Evolutionary conservation across 92 coral and sea anemone species (phyloP).

Genomic region (Phenganax subtilis): DNA sequence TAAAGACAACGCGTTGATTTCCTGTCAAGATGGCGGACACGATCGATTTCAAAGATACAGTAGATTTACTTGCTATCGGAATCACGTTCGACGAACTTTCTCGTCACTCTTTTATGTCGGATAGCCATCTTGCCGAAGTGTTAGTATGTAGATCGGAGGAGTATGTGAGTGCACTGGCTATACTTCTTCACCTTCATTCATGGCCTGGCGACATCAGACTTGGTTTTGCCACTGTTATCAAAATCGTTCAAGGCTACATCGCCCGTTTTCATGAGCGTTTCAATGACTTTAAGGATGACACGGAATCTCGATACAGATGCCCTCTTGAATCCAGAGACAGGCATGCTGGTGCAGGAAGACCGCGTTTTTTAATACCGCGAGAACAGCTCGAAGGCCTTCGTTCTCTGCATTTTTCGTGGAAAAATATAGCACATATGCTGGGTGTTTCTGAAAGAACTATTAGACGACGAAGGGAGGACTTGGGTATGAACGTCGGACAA

Average conservation of each 20-base stretch:
- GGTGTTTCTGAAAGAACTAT: slow-evolving; percentile 44
- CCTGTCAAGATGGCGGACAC: not conserved
- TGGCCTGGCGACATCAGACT: not conserved
- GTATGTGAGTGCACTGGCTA: slow-evolving; percentile 1
- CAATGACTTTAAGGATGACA: not conserved
- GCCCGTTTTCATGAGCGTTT: slow-evolving; percentile 8
- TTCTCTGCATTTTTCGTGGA: slow-evolving; percentile 47
- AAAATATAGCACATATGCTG: slow-evolving; percentile 43
- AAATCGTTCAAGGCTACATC: slow-evolving; percentile 3
- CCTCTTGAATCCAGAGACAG: not conserved
- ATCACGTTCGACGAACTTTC: not conserved
- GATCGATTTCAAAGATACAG: not conserved
- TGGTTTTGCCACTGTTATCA: not conserved
- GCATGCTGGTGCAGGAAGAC: slow-evolving; percentile 43
- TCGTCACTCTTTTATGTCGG: slow-evolving; percentile 3
- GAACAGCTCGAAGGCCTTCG: slow-evolving; percentile 46
- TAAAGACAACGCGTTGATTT: not conserved
- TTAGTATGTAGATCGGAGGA: slow-evolving; percentile 13
- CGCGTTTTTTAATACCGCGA: slow-evolving; percentile 49
- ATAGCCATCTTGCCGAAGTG: not conserved
- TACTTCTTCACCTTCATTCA: not conserved
- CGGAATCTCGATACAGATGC: not conserved
- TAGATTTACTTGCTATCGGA: slow-evolving; percentile 1
- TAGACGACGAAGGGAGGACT: slow-evolving; percentile 39
- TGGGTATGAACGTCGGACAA: slow-evolving; percentile 21